Evolutionary conservation across 2,888 invertebrate genomes (phyloP).

Genomic region (Tholera decimalis): DNA sequence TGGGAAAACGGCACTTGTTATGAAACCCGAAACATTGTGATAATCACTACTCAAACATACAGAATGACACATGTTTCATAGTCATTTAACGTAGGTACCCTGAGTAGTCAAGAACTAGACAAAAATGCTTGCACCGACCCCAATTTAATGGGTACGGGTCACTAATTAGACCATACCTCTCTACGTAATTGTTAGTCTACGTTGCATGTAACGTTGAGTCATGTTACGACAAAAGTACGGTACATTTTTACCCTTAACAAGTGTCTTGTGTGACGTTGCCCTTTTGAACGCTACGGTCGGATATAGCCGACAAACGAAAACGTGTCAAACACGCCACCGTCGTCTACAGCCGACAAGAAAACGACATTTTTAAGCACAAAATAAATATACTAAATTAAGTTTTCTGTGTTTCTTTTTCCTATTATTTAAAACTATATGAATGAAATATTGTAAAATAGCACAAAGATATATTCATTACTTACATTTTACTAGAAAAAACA

Average conservation of each 20-base stretch:
- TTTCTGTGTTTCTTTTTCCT: too few relatives aligned
- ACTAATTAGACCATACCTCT: not conserved
- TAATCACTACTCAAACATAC: slow-evolving; percentile 31
- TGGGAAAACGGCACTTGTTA: slow-evolving; percentile 44
- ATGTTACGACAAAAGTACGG: not conserved
- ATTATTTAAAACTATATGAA: too few relatives aligned
- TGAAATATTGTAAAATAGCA: too few relatives aligned
- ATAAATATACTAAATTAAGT: too few relatives aligned
- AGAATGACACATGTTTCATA: not conserved
- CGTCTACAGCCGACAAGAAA: too few relatives aligned
- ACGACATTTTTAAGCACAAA: too few relatives aligned
- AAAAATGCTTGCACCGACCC: not conserved
- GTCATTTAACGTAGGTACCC: not conserved
- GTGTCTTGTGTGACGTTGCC: not conserved
- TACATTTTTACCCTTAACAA: not conserved
- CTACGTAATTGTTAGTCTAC: not conserved
- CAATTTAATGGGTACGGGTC: too few relatives aligned
- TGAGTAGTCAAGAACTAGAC: not conserved
- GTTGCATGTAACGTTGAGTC: not conserved
- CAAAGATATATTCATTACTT: too few relatives aligned
- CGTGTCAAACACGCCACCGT: too few relatives aligned
- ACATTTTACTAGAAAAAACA: too few relatives aligned
- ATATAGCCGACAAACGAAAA: too few relatives aligned
- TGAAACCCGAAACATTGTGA: slow-evolving; percentile 40
- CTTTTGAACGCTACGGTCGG: too few relatives aligned